Base-by-base conservation (phyloP, 2,888 invertebrate species). In the Thymelicus lineola region DNA sequence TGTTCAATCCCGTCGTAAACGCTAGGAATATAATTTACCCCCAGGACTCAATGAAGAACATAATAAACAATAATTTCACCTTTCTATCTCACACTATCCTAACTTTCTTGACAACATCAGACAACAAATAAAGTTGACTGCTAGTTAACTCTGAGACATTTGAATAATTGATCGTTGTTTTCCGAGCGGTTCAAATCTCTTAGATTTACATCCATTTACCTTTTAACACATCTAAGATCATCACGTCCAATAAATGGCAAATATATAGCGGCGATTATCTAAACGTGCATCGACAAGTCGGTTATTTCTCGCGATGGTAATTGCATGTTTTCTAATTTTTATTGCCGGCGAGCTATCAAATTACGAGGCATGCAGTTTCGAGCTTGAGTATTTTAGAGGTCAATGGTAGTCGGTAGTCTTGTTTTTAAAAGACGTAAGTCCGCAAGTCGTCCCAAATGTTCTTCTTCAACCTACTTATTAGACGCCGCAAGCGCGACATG, bases 391-490 rank as follows among this genome's bases (percentile, higher is more conserved):
- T 78, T 84, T 85, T 83, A 78, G 83, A 84, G 86, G 88, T 87
- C 85, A 88, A 85, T 82, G 83, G 79, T 83, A 83, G 84, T 73
- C 74, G 79, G 81, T 80, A 82, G 84, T 82, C 83, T 80, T 76
- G 80, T 78, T 76, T 79, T 77, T 75, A 70, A 77, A 57, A 69
- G 62, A 55, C 78, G 79, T 79, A 79, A 77, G 78, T 76, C 77
- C 78, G 79, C 79, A 79, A 77, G 78, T 76, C 77, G 75, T 69
- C 80, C 77, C 78, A 66, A 71, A 66, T 66, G 66, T 75, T 77
- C 80, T 80, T 9, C 82, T 83, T 84, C 82, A 82, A 82, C 82
- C 63, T 64, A 69, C 63, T 63, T 63, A 63, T 63, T 63, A 63
- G 4, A 14, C 38, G 57, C 68, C 68, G 63, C 57, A n/a, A 14